phyloP scores from a whole-genome alignment of 1,140 invertebrate species.

The Nasonia longicornis region DNA sequence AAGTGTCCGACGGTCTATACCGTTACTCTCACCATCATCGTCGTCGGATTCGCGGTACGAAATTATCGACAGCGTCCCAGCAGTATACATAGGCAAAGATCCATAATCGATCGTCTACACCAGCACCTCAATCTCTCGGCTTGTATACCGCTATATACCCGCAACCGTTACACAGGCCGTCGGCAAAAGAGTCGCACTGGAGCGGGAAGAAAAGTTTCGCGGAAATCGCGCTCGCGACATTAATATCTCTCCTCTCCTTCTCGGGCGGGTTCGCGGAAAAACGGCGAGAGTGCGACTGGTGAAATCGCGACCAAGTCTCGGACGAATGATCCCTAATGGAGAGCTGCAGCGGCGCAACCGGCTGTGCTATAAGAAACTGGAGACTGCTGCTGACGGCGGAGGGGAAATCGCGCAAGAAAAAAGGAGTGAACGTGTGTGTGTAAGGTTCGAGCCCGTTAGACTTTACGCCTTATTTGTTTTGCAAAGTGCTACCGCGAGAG shows the following conservation, averaged over 20 bases:
- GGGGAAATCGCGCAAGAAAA: slow-evolving; percentile 32
- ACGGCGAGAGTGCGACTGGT: slow-evolving; percentile 37
- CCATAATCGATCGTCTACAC: not conserved
- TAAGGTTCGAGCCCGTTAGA: slow-evolving; percentile 34
- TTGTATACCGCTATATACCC: not conserved
- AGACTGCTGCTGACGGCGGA: slow-evolving; percentile 22
- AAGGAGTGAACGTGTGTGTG: not conserved
- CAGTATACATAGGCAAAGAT: not conserved
- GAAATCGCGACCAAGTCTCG: slow-evolving; percentile 51
- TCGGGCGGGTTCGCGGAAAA: slow-evolving; percentile 53
- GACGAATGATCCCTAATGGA: slow-evolving; percentile 55
- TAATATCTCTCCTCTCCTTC: slow-evolving; percentile 50
- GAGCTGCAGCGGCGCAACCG: slow-evolving; percentile 47
- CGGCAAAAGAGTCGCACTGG: not conserved
- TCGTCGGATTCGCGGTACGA: slow-evolving; percentile 20
- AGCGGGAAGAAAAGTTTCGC: slow-evolving; percentile 42
- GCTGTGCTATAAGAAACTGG: slow-evolving; percentile 17
- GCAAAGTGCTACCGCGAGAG: slow-evolving; percentile 35
- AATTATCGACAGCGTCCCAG: slow-evolving; percentile 12
- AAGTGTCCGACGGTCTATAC: not conserved
- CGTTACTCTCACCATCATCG: slow-evolving; percentile 30
- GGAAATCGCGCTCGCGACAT: slow-evolving; percentile 53
- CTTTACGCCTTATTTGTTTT: slow-evolving; percentile 45
- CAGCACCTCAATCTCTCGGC: not conserved
- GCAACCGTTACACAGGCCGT: too few relatives aligned